A percentile compares a stretch with the other conserved stretches of the same genome.
These are phyloP conservation scores for Cetonia aurata DNA, from an alignment of 2,888 invertebrate genomes.

Conservation along the genomic window DNA sequence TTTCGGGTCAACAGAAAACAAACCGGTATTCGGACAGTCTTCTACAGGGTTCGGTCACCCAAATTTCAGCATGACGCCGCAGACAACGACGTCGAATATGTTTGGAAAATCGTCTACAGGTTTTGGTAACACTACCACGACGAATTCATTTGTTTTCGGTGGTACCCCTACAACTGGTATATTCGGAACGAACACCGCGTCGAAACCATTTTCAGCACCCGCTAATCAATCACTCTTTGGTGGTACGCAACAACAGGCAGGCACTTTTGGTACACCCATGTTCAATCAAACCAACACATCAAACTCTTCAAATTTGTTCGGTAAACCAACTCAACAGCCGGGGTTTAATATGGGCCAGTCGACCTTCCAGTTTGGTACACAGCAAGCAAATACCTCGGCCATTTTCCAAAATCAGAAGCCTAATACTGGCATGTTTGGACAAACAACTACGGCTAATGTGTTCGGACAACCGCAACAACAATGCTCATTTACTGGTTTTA, in stretches of 20 bases:
- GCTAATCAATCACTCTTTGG: slow-evolving; percentile 54
- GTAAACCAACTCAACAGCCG: slow-evolving; percentile 67
- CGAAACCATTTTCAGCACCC: slow-evolving; percentile 46
- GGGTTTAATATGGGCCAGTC: slow-evolving; percentile 61
- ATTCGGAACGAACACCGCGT: slow-evolving; percentile 57
- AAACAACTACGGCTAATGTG: slow-evolving; percentile 50
- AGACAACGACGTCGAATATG: slow-evolving; percentile 72
- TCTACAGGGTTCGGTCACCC: slow-evolving; percentile 69
- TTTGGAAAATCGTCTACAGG: slow-evolving; percentile 77
- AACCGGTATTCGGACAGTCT: slow-evolving; percentile 68
- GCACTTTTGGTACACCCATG: slow-evolving; percentile 58
- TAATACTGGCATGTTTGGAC: slow-evolving; percentile 49
- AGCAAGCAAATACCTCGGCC: slow-evolving; percentile 49
- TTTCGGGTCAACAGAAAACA: slow-evolving; percentile 74
- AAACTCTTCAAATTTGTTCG: slow-evolving; percentile 63
- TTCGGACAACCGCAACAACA: slow-evolving; percentile 64
- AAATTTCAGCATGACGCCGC: slow-evolving; percentile 70
- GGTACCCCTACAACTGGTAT: slow-evolving; percentile 57
- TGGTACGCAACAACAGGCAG: slow-evolving; percentile 52
- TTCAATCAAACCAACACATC: slow-evolving; percentile 59
- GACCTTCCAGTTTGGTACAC: slow-evolving; percentile 63
- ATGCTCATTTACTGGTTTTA: slow-evolving; percentile 51
- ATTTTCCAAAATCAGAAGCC: slow-evolving; percentile 44
- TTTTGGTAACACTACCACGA: slow-evolving; percentile 69
- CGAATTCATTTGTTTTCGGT: slow-evolving; percentile 65